A percentile compares a stretch with the other conserved stretches of the same genome.
phyloP scores from a whole-genome alignment of 1,140 invertebrate species.

The Homalodisca vitripennis region DNA sequence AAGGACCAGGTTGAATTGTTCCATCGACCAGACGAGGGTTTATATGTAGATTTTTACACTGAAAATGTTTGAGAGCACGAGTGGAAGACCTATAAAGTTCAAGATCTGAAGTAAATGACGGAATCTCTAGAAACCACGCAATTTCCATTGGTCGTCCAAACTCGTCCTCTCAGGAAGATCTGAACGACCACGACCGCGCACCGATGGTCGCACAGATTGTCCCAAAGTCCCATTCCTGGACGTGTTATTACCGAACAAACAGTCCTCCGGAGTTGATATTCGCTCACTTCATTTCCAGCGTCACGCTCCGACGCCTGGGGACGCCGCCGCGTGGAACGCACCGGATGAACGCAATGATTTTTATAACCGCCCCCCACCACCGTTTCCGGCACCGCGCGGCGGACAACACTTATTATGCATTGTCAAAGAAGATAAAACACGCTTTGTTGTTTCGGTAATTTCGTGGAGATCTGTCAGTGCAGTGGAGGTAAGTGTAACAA shows the following conservation, averaged over 20 bases:
- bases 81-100: too few relatives aligned
- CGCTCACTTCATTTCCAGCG: constrained; percentile 34
- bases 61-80: too few relatives aligned
- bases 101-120: too few relatives aligned
- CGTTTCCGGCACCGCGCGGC: constrained; percentile 27
- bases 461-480: constrained; percentile 35
- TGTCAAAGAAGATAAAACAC: constrained; percentile 39
- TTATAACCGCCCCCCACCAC: constrained; percentile 39
- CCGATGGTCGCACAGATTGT: neutral
- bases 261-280: constrained; percentile 30
- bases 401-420: constrained; percentile 40
- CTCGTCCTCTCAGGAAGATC: too few relatives aligned
- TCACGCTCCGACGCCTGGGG: constrained; percentile 35
- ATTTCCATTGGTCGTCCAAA: too few relatives aligned
- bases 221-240: neutral
- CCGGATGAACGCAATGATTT: constrained; percentile 42
- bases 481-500: constrained; percentile 26
- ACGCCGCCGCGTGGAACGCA: constrained; percentile 39
- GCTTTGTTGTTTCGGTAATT: constrained; percentile 36
- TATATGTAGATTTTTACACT: too few relatives aligned
- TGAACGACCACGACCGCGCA: neutral
- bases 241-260: neutral
- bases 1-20: too few relatives aligned
- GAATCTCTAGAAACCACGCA: too few relatives aligned
- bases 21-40: too few relatives aligned